These are phyloP conservation scores for Sturnira hondurensis DNA, from an alignment of 2,113 vertebrate genomes.

Conservation along the genomic window DNA sequence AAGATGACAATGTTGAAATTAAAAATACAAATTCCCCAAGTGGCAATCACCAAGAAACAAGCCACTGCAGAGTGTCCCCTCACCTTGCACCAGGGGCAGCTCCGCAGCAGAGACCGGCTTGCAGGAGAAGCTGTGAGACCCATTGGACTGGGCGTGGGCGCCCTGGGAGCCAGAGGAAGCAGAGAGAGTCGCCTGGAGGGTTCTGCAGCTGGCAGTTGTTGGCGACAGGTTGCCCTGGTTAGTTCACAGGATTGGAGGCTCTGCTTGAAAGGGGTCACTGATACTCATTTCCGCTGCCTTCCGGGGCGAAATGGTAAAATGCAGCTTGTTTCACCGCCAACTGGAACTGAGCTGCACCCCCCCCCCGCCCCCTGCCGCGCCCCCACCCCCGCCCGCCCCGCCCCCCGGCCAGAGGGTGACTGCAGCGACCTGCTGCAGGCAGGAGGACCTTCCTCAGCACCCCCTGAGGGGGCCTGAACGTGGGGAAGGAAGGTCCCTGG, in stretches of 20 bases:
- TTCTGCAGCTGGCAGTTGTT: not conserved
- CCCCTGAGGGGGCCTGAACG: not conserved
- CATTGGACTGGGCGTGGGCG: fast-evolving
- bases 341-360: too few relatives aligned
- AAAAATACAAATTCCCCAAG: not conserved
- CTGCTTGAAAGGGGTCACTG: not conserved
- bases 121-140: not conserved
- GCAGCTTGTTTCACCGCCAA: not conserved
- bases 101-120: not conserved
- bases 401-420: not conserved
- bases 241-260: not conserved
- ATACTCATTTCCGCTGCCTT: not conserved
- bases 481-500: not conserved
- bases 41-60: not conserved
- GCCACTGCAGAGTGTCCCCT: not conserved
- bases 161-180: not conserved
- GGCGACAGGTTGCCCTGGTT: not conserved
- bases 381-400: too few relatives aligned
- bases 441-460: too few relatives aligned
- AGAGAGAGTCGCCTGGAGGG: fast-evolving
- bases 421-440: not conserved
- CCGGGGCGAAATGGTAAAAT: not conserved
- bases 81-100: not conserved
- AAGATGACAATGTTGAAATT: not conserved
- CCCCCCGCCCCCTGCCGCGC: too few relatives aligned